Base-by-base conservation (phyloP, 2,797 vertebrate species). In the Rhinogobio ventralis region DNA sequence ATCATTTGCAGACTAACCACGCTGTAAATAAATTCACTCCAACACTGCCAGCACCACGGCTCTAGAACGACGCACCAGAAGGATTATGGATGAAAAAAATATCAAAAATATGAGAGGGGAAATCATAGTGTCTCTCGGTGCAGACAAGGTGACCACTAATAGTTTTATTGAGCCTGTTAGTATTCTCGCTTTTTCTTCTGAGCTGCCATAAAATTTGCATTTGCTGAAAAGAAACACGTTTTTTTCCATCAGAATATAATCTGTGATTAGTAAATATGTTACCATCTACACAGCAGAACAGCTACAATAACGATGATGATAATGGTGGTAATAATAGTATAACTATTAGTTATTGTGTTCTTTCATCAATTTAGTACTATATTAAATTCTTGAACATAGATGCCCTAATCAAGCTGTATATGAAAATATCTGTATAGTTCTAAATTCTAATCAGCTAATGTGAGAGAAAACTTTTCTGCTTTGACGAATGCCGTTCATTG, bases 11-110 rank as follows among this genome's bases (percentile, higher is more conserved):
- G 94, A 95, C 95, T 94, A 98, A 97, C 96, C 95, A 94, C 93
- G 92, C 94, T 93, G 96, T 94, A 97, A 98, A 99, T 98, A 96
- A 97, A 97, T 97, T 97, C 97, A 97, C 96, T 96, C 96, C 93
- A 95, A 97, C 95, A 96, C 95, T 96, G 95, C 97, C 96, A 96
- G 94, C 95, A 91, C 97, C 96, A 97, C 97, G 96, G 96, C 95
- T 97, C 95, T 97, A 95, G 91, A 91, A 89, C 90, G 88, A 88
- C 88, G 69, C n/a, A 39, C 49, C 74, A 90, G 90, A 91, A 57
- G 78, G 87, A 89, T 87, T 67, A 77, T 67, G 76, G 42, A 73
- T 79, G 67, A 85, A 76, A 71, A 25, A n/a, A 72, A 90, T 85
- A 87, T 57, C 82, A 86, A 89, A 85, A 68, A 30, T 19, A 46